phyloP scores from a whole-genome alignment of 2,113 vertebrate genomes.

The Actenoides hombroni region DNA sequence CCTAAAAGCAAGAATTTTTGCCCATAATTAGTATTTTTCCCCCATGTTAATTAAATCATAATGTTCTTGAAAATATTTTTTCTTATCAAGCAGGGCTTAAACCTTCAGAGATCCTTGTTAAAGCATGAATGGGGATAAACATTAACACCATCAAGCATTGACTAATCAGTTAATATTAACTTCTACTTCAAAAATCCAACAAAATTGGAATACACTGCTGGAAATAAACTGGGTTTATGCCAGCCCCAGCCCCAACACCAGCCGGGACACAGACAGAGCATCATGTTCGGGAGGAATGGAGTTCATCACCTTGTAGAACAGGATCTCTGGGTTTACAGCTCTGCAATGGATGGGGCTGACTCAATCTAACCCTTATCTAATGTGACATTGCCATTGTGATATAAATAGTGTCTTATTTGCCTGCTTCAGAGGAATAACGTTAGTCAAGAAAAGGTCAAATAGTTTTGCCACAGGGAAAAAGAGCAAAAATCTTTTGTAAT shows the following conservation, averaged over 20 bases:
- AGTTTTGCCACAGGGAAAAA: slow-evolving; percentile 23
- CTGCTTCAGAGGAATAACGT: slow-evolving; percentile 38
- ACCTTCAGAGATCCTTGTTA: not conserved
- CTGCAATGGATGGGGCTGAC: not conserved
- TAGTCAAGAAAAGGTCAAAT: slow-evolving; percentile 56
- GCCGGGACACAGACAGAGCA: not conserved
- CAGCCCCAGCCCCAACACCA: not conserved
- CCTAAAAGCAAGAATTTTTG: not conserved
- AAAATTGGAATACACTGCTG: not conserved
- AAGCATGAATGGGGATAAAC: not conserved
- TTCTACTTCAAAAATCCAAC: not conserved
- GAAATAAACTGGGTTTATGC: not conserved
- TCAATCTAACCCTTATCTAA: slow-evolving; percentile 21
- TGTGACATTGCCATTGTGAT: slow-evolving; percentile 4
- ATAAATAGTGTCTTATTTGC: slow-evolving; percentile 60
- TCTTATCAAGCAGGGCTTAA: not conserved
- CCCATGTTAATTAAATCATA: not conserved
- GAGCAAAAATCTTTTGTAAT: slow-evolving; percentile 17
- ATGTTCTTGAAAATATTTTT: not conserved
- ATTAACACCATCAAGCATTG: not conserved
- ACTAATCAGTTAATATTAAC: not conserved
- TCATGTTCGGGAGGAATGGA: not conserved
- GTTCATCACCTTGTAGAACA: not conserved
- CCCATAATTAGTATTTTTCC: not conserved
- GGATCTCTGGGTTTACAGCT: not conserved